These are phyloP conservation scores for Conger conger DNA, from an alignment of 2,113 vertebrate species.

Conservation along the genomic window DNA sequence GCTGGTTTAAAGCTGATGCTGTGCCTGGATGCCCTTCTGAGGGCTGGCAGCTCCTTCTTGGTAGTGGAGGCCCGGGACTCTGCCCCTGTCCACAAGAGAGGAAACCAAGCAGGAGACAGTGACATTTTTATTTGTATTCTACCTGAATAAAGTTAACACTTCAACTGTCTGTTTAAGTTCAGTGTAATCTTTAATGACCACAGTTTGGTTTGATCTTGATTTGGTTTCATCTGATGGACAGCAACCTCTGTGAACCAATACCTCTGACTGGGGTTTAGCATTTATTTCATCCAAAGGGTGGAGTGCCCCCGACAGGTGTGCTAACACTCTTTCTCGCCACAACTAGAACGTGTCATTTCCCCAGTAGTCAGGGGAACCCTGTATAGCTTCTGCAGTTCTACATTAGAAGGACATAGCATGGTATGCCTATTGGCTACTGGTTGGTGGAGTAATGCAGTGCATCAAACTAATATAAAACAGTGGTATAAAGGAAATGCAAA, in stretches of 20 bases:
- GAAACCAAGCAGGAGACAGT: background rate
- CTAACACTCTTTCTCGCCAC: background rate
- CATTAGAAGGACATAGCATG: background rate
- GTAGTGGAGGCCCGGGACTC: slow-evolving; percentile 28
- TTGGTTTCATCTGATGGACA: background rate
- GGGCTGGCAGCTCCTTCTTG: slow-evolving; percentile 28
- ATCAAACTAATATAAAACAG: background rate
- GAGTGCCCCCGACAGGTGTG: background rate
- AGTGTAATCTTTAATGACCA: background rate
- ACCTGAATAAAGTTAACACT: background rate
- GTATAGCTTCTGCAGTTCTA: background rate
- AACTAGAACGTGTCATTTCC: background rate
- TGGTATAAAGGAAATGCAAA: background rate
- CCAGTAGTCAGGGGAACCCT: background rate
- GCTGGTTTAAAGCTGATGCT: no score
- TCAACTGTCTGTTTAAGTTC: background rate
- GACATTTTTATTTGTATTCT: background rate
- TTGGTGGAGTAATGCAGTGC: background rate
- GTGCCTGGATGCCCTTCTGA: slow-evolving; percentile 33
- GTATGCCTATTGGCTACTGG: background rate
- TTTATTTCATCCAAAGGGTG: background rate
- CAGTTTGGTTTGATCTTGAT: background rate
- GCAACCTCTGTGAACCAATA: no score
- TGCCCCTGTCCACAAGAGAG: slow-evolving; percentile 37
- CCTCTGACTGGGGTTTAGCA: no score